Conservation (phyloP, 92 coral and sea anemone genomes). For the Porites evermanni region DNA sequence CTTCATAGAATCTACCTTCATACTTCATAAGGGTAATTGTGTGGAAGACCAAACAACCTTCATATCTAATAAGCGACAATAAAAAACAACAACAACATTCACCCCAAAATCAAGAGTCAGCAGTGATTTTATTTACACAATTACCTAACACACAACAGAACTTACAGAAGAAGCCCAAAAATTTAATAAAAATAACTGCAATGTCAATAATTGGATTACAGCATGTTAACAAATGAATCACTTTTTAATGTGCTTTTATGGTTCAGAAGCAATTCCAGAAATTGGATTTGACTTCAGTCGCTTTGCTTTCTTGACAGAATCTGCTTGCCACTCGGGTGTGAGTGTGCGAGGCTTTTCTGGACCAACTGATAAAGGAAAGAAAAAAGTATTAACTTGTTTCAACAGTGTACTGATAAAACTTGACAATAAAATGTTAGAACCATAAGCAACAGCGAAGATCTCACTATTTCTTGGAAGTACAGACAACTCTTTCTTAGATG, state of each 20-base stretch:
- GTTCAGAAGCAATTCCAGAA: conserved; percentile 85
- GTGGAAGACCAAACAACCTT: too few relatives aligned
- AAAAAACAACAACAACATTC: not conserved
- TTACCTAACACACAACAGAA: conserved; percentile 20
- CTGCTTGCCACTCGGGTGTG: conserved; percentile 83
- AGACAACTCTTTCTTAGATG: too few relatives aligned
- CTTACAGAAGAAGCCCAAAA: conserved; percentile 4
- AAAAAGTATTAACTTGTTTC: not conserved
- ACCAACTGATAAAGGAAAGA: conserved; percentile 69
- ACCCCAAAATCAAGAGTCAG: not conserved
- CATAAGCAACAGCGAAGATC: too few relatives aligned
- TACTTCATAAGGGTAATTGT: too few relatives aligned
- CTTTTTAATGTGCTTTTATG: not conserved
- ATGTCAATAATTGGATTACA: not conserved
- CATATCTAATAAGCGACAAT: not conserved
- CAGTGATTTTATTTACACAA: conserved; percentile 61
- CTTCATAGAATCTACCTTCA: too few relatives aligned
- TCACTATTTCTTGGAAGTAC: too few relatives aligned
- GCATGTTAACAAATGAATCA: not conserved
- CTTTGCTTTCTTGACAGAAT: conserved; percentile 74
- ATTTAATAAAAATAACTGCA: not conserved
- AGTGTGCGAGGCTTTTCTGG: conserved; percentile 90
- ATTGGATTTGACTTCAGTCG: conserved; percentile 95
- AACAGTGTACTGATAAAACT: not conserved
- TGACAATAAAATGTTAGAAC: not conserved